Evolutionary conservation across 2,888 invertebrate genomes (phyloP), one percentile per base, ranked within the genome.

Genomic region (Notodonta ziczac): DNA sequence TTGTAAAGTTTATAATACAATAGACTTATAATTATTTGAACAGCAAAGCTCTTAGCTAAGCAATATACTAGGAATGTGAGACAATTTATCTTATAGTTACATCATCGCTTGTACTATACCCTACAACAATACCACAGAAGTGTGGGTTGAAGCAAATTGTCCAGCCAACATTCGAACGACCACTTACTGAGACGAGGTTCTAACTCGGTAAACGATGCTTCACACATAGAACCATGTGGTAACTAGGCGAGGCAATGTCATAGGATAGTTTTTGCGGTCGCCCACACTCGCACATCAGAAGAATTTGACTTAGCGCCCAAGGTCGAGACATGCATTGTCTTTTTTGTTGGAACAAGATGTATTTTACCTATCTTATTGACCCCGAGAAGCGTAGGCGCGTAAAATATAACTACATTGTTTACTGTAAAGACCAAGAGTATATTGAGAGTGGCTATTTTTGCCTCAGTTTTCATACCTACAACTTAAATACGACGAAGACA

Each of bases 221-320:
- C 44, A 59, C 61, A 68, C 60, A 57, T 84, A 81, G 86, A 84
- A 91, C 91, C 73, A 57, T 91, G 87, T 90, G 64, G 56, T 10
- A 75, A 13, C 73, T 76, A 81, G 69, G 63, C 63, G 59, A 63
- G 62, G 82, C 91, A 93, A 91, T 91, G 91, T 91, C 90, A 91
- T 89, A 91, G 90, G 90, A 93, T 87, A 93, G 92, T 93, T 93
- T 93, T 93, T 93, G 91, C 88, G 83, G 78, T 86, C 90, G 88
- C 93, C 92, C 90, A 93, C 93, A 73, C 81, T 77, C 74, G 86
- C 70, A 83, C 87, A 89, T 90, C 87, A 82, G 84, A 92, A 92
- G 91, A 91, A 92, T 92, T 93, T 88, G 91, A 91, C 91, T 93
- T 91, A 87, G 87, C 84, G 77, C 68, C 80, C 91, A 93, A 92